Conservation (phyloP, 2,797 vertebrate genomes). For the Hydrophis major region DNA sequence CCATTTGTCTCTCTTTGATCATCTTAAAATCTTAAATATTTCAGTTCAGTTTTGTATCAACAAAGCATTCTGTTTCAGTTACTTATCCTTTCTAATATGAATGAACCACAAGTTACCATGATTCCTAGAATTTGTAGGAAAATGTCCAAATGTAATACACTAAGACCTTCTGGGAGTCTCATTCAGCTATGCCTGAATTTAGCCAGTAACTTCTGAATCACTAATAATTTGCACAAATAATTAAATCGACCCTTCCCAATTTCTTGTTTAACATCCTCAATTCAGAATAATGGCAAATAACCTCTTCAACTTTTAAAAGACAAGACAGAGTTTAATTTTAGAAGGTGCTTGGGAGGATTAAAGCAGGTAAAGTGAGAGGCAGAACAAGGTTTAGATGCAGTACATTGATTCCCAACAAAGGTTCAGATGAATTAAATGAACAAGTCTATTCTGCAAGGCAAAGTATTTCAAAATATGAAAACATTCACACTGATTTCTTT, state of each 20-base stretch:
- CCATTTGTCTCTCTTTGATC: constrained; percentile 48
- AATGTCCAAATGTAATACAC: not conserved
- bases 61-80: constrained; percentile 55
- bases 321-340: not conserved
- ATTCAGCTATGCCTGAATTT: not conserved
- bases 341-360: not conserved
- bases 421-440: not conserved
- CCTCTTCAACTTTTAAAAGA: not conserved
- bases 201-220: not conserved
- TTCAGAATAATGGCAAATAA: not conserved
- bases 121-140: constrained; percentile 58
- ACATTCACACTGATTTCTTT: not conserved
- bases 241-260: not conserved
- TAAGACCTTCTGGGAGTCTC: constrained; percentile 32
- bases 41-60: constrained; percentile 65
- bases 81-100: constrained; percentile 64
- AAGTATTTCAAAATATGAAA: not conserved
- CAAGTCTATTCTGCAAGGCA: not conserved
- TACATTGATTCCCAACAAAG: not conserved
- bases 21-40: constrained; percentile 64
- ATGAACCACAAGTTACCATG: constrained; percentile 61
- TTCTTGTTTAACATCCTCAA: not conserved
- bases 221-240: not conserved
- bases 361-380: not conserved
- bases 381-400: not conserved